phyloP scores from a whole-genome alignment of 2,113 vertebrate genomes.

The Phasianus colchicus region DNA sequence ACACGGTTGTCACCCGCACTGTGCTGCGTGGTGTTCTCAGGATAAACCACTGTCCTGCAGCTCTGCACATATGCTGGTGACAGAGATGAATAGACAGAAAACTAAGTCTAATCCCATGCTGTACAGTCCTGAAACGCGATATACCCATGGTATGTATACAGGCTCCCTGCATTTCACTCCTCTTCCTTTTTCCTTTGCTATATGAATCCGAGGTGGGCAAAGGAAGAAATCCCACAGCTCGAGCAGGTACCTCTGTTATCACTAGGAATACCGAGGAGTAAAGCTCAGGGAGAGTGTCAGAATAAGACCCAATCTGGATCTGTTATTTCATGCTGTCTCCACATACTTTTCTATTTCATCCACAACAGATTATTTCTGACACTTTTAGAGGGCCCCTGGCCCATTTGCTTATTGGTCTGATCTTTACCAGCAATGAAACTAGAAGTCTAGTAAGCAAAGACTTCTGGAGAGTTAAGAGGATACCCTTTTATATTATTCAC shows the following conservation, averaged over 20 bases:
- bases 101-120: background rate
- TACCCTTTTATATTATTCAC: conserved; percentile 78
- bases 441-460: conserved; percentile 33
- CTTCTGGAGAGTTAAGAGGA: conserved; percentile 78
- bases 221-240: background rate
- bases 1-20: rapidly evolving
- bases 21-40: background rate
- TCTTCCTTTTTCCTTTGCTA: background rate
- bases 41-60: background rate
- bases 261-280: background rate
- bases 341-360: conserved; percentile 70
- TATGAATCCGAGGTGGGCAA: background rate
- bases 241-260: background rate
- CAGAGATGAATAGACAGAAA: background rate
- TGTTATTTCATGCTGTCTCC: conserved; percentile 67
- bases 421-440: conserved; percentile 78
- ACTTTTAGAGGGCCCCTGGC: conserved; percentile 76
- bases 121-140: background rate
- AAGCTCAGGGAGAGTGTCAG: background rate
- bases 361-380: conserved; percentile 78
- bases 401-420: conserved; percentile 79
- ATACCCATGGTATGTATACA: background rate
- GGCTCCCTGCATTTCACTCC: background rate
- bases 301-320: conserved; percentile 25
- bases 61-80: background rate